Evolutionary conservation across 2,797 vertebrate genomes (phyloP), one percentile per base, ranked within the genome.

Genomic region (Luscinia megarhynchos): DNA sequence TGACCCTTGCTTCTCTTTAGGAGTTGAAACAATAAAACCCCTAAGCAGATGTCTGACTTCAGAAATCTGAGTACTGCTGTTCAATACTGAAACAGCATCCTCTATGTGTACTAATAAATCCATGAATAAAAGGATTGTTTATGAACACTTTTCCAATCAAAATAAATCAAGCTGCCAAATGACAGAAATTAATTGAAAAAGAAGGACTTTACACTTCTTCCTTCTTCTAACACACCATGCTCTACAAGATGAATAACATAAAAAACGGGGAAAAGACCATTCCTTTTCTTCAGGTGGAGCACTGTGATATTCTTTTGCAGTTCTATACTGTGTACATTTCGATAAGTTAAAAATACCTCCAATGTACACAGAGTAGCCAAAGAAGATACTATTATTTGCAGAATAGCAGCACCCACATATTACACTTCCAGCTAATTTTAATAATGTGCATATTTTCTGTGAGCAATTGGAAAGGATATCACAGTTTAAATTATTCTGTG

Each of bases 401-500:
- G 90, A 73, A 87, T 66, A 85, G 36, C 61, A 58, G 54, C 27
- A 83, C 48, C 58, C 96, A 32, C 46, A 29, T 57, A 67, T 69
- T 83, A 23, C 11, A 57, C 74, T 87, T 93, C 69, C 90, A 91
- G 61, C 40, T 97, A 96, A 97, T 97, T 96, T 89, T 93, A 87
- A 94, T 93, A 95, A 93, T 58, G 61, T 94, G 19, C 84, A n/a
- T 90, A 92, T 88, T 91, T 84, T 95, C 94, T 88, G 27, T 66
- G 66, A 80, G 78, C 77, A 83, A 34, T 74, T 72, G 45, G 94
- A 95, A 93, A 69, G 89, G n/a, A 84, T 96, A 77, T 95, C 90
- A 90, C 85, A 43, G 45, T 91, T 92, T 96, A 96, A 97, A 97
- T 97, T 96, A 97, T 96, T 94, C 97, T 87, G 0, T 94, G 84